These are phyloP conservation scores for Amblyjoppa fuscipennis DNA, from an alignment of 2,888 invertebrate species.

Conservation along the genomic window DNA sequence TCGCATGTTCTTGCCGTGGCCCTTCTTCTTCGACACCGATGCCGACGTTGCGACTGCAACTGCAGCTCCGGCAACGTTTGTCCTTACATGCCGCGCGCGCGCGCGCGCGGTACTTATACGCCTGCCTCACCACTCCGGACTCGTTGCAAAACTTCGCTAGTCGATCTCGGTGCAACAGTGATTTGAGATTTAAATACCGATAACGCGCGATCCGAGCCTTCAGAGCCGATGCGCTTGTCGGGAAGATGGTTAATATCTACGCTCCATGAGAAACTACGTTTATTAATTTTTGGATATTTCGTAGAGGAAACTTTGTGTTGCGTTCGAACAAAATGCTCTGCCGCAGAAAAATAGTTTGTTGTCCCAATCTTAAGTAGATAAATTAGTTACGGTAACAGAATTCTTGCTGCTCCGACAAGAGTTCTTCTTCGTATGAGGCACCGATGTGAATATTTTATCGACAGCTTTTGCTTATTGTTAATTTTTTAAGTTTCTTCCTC, in stretches of 20 bases:
- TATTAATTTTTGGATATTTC: not conserved
- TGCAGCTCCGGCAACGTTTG: slow-evolving; percentile 37
- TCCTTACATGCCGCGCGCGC: slow-evolving; percentile 51
- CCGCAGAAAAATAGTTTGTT: no score
- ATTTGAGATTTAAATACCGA: slow-evolving; percentile 76
- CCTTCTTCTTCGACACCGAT: slow-evolving; percentile 50
- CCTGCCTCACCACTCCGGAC: slow-evolving; percentile 12
- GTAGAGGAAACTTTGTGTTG: not conserved
- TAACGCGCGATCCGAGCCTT: slow-evolving; percentile 68
- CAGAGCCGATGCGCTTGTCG: slow-evolving; percentile 56
- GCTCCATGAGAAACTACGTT: not conserved
- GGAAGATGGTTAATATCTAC: not conserved
- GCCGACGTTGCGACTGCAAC: slow-evolving; percentile 53
- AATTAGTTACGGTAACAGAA: no score
- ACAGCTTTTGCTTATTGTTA: no score
- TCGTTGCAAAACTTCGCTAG: slow-evolving; percentile 55
- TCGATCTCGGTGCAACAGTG: slow-evolving; percentile 71
- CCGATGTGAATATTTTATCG: no score
- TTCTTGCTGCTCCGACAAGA: no score
- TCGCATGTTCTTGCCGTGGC: slow-evolving; percentile 47
- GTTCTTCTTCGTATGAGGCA: no score
- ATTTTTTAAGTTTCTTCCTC: no score
- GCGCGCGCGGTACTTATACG: slow-evolving; percentile 52
- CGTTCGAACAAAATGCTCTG: no score
- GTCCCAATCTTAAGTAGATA: no score